Base-by-base conservation (phyloP, 2,113 vertebrate species). In the Scatophagus argus region DNA sequence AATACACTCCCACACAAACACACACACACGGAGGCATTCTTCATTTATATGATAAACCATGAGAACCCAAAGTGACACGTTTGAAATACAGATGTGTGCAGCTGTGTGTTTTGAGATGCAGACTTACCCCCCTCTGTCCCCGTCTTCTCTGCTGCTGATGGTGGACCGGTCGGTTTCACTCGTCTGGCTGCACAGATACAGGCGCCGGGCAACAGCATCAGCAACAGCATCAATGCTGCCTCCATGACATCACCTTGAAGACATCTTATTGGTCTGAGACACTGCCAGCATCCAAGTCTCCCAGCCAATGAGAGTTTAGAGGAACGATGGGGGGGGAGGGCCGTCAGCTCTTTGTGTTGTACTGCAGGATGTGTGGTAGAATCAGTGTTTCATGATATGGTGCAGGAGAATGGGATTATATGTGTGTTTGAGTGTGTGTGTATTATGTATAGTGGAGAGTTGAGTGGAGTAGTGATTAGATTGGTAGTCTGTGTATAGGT, bases 201-300 rank as follows among this genome's bases (percentile, higher is more conserved):
- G 92, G 91, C 89, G 79, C 93, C 87, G 85, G 87, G 93, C 93
- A 91, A 91, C 91, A 94, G 94, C 94, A 94, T 94, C 94, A 93
- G 93, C 92, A 94, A 90, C 93, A 92, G 87, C 89, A 92, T 91
- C 90, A 90, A 81, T 69, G 89, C 91, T 87, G 88, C 88, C 81
- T 74, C 73, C 90, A 95, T 95, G 95, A 95, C 95, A 95, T 95
- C 95, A 95, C 85, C 90, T 81, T 60, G 77, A 70, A 92, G 84
- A 31, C 0, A 51, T 85, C 75, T 77, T 8, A 95, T 95, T 95
- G 94, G 95, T 72, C 58, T 9, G 74, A 77, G 72, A 67, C 80
- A 62, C 85, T 88, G 91, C 88, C 91, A 92, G 89, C 89, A 93
- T 88, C 81, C 64, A 74, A 64, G 77, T 51, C 64, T 74, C n/a